Conservation (phyloP, 2,797 vertebrate genomes). For the Clamator glandarius region DNA sequence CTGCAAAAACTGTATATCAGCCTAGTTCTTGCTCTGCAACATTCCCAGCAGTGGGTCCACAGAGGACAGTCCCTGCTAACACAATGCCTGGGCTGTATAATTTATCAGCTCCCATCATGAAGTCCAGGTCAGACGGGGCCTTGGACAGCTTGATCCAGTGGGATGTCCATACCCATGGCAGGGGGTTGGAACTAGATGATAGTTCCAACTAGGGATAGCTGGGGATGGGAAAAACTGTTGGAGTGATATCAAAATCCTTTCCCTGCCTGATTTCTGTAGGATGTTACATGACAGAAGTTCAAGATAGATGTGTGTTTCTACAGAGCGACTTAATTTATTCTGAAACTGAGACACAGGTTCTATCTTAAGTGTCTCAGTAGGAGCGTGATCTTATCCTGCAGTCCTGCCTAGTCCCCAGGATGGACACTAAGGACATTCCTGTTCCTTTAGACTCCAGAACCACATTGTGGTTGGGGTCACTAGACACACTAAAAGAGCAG, state of each 20-base stretch:
- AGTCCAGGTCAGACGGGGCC: too few species aligned
- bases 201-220: not conserved
- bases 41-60: not conserved
- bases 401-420: not conserved
- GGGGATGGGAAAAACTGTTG: not conserved
- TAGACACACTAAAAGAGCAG: not conserved
- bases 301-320: slow-evolving; percentile 16
- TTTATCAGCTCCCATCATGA: not conserved
- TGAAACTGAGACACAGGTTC: not conserved
- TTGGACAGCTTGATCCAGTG: too few species aligned
- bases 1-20: accelerated
- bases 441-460: not conserved
- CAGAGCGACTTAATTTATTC: not conserved
- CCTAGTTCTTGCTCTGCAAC: not conserved
- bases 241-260: slow-evolving; percentile 21
- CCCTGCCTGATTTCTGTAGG: slow-evolving; percentile 7
- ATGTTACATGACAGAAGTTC: not conserved
- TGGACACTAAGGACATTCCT: not conserved
- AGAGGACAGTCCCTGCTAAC: not conserved
- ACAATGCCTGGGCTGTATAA: not conserved
- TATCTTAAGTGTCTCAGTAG: not conserved
- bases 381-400: not conserved
- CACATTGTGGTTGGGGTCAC: accelerated
- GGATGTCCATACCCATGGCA: too few species aligned
- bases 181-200: too few species aligned